phyloP scores from a whole-genome alignment of 2,113 vertebrate species.

The Chaenogobius annularis region DNA sequence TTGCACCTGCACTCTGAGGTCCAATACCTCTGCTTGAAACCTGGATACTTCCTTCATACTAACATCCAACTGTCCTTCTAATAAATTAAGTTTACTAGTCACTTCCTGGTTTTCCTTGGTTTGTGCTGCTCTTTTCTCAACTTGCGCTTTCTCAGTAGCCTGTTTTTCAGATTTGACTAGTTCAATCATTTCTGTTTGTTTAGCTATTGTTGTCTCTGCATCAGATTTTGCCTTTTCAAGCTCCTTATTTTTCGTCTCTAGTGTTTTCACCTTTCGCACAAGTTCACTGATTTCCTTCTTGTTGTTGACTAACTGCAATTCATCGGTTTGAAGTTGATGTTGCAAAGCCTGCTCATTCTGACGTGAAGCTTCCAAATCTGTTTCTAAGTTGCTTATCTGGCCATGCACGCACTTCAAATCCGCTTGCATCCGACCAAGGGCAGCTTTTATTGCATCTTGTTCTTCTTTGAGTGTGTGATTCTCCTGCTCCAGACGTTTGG shows the following conservation, averaged over 20 bases:
- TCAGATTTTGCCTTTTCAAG: slow-evolving; percentile 68
- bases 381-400: slow-evolving; percentile 78
- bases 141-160: slow-evolving; percentile 64
- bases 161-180: slow-evolving; percentile 69
- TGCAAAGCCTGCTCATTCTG: slow-evolving; percentile 77
- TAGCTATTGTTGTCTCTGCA: slow-evolving; percentile 65
- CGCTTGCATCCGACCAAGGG: slow-evolving; percentile 74
- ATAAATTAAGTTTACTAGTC: slow-evolving; percentile 62
- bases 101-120: slow-evolving; percentile 71
- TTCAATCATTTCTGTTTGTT: slow-evolving; percentile 67
- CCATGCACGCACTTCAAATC: slow-evolving; percentile 79
- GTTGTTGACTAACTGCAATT: slow-evolving; percentile 67
- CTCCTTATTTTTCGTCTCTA: slow-evolving; percentile 67
- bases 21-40: slow-evolving; percentile 75
- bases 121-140: slow-evolving; percentile 58
- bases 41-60: slow-evolving; percentile 77
- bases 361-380: slow-evolving; percentile 71
- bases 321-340: slow-evolving; percentile 75
- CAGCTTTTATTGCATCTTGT: slow-evolving; percentile 74
- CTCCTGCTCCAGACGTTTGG: slow-evolving; percentile 75
- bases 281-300: slow-evolving; percentile 73
- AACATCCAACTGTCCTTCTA: slow-evolving; percentile 81
- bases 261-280: slow-evolving; percentile 57
- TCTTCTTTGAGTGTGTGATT: slow-evolving; percentile 81
- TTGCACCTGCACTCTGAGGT: slow-evolving; percentile 79